These are phyloP conservation scores for Rutilus rutilus DNA, from an alignment of 2,113 vertebrate species.

Conservation along the genomic window DNA sequence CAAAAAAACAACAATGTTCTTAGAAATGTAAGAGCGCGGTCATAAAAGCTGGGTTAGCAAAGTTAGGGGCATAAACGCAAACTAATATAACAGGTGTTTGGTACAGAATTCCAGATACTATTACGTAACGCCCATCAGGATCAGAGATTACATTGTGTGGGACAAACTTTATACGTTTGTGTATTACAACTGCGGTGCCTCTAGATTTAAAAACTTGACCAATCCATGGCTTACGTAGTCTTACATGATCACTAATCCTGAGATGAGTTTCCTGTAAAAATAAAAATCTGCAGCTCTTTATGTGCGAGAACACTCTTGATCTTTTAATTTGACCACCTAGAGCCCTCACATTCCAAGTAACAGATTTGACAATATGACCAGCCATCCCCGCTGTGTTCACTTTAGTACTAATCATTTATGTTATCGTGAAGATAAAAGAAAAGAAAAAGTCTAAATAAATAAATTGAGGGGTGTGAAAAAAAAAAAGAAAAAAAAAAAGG, in stretches of 20 bases:
- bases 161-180: background rate
- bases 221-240: background rate
- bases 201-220: slow-evolving; percentile 9
- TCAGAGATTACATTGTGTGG: background rate
- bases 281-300: background rate
- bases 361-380: background rate
- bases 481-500: too few relatives aligned
- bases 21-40: too few relatives aligned
- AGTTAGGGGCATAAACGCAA: too few relatives aligned
- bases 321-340: background rate
- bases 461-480: too few relatives aligned
- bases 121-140: background rate
- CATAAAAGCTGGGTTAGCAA: too few relatives aligned
- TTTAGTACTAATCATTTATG: background rate
- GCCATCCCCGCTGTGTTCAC: background rate
- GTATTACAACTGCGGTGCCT: background rate
- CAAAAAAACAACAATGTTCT: too few relatives aligned
- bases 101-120: background rate
- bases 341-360: background rate
- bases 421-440: background rate
- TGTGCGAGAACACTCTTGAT: background rate
- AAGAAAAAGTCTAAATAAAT: too few relatives aligned
- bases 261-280: background rate
- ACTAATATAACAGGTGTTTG: background rate
- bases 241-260: background rate